Evolutionary conservation across 2,888 invertebrate species (phyloP).

Genomic region (Apomyelois bistriatella): DNA sequence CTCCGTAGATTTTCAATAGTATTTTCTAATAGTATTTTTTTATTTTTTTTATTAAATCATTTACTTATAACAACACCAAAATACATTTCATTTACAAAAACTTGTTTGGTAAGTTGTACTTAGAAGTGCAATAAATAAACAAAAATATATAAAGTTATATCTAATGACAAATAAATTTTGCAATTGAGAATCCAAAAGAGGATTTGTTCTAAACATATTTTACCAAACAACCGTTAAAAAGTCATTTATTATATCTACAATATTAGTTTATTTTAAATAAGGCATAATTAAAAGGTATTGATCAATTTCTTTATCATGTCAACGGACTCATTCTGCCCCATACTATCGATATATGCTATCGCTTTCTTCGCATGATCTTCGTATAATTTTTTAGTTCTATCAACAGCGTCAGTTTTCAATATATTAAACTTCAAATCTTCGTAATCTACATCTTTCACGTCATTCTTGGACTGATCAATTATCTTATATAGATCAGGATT

Average conservation of each 20-base stretch:
- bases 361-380: slow-evolving; percentile 67
- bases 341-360: slow-evolving; percentile 54
- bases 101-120: too few species aligned
- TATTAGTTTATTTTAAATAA: background rate
- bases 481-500: slow-evolving; percentile 85
- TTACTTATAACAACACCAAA: too few species aligned
- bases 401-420: slow-evolving; percentile 65
- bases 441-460: slow-evolving; percentile 84
- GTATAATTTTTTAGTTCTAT: slow-evolving; percentile 61
- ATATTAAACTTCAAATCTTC: slow-evolving; percentile 78
- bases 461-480: slow-evolving; percentile 82
- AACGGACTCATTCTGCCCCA: slow-evolving; percentile 64
- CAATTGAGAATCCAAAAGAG: too few species aligned
- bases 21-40: too few species aligned
- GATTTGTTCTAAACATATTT: too few species aligned
- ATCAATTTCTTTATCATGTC: slow-evolving; percentile 71
- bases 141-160: too few species aligned
- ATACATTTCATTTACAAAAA: too few species aligned
- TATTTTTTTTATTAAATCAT: too few species aligned
- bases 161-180: too few species aligned
- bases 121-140: too few species aligned
- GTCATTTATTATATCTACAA: background rate
- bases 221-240: too few species aligned
- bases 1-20: too few species aligned
- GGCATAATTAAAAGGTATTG: slow-evolving; percentile 49